Base-by-base conservation (phyloP, 2,797 vertebrate genomes). In the Knipowitschia caucasica region DNA sequence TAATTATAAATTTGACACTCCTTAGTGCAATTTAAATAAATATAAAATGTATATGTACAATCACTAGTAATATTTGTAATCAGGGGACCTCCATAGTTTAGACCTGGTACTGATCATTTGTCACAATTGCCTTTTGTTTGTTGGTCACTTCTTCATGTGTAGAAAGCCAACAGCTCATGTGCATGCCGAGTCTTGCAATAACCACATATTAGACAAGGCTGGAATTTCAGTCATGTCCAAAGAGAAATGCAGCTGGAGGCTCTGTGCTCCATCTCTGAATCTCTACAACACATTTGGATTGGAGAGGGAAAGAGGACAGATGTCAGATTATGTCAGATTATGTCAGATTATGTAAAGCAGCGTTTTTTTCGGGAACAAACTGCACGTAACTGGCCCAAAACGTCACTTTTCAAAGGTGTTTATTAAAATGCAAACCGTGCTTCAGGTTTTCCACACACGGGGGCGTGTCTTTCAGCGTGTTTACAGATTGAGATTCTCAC, bases 311-410 rank as follows among this genome's bases (percentile, higher is more conserved):
- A 56, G 55, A 71, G 60, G 71, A 40, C 1, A 77, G 81, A 80
- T n/a, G n/a, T n/a, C n/a, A n/a, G n/a, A n/a, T n/a, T n/a, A n/a
- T n/a, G n/a, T n/a, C n/a, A n/a, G n/a, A n/a, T n/a, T n/a, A n/a
- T n/a, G n/a, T n/a, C 86, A 85, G 87, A 79, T 86, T 86, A 86
- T 80, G 77, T 80, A 62, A 50, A 57, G 73, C 67, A 77, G 74
- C 86, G 86, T 50, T 64, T 5, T 54, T 40, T 9, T 8, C 43
- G 27, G 5, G 20, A 51, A 54, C 36, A 40, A 36, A 39, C 40
- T 25, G n/a, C 50, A 40, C 18, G 4, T 12, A 40, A 40, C 9
- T 14, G 21, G 18, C 15, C 43, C n/a, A 45, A 10, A 10, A 47
- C n/a, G 57, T 53, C 46, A 39, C 50, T 53, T 27, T 72, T 21